Percentiles rank a stretch among this genome's conserved stretches.
These are phyloP conservation scores for Tadarida brasiliensis DNA, from an alignment of 2,797 vertebrate species.

Conservation along the genomic window DNA sequence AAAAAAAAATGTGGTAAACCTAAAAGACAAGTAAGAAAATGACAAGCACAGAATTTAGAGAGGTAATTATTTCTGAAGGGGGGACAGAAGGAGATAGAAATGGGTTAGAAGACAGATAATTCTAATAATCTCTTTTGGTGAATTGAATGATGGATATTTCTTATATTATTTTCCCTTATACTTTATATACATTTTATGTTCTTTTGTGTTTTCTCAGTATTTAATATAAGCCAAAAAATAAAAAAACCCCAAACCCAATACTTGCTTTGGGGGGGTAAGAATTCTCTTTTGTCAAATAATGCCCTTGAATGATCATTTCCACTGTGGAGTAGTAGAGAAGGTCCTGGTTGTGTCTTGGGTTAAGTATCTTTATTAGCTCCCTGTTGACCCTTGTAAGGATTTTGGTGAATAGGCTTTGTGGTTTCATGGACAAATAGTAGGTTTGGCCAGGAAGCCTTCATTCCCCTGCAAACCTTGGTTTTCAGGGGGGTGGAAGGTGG, in stretches of 20 bases:
- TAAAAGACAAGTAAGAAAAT: slow-evolving; percentile 33
- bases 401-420: not conserved
- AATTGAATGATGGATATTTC: slow-evolving; percentile 18
- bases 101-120: not conserved
- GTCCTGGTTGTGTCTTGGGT: not conserved
- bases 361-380: not conserved
- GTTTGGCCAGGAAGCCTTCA: not conserved
- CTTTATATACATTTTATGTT: not conserved
- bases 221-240: slow-evolving; percentile 5
- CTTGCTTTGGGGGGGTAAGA: not conserved
- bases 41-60: not conserved
- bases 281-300: slow-evolving; percentile 11
- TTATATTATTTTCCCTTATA: slow-evolving; percentile 35
- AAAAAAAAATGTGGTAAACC: not conserved
- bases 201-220: slow-evolving; percentile 22
- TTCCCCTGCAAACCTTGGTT: not conserved
- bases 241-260: not conserved
- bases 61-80: not conserved
- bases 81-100: not conserved
- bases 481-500: not conserved
- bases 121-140: not conserved
- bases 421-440: not conserved
- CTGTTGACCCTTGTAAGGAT: not conserved
- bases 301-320: not conserved
- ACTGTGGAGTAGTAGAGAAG: not conserved